Base-by-base conservation (phyloP, 2,113 vertebrate species). In the Notothenia rossii region DNA sequence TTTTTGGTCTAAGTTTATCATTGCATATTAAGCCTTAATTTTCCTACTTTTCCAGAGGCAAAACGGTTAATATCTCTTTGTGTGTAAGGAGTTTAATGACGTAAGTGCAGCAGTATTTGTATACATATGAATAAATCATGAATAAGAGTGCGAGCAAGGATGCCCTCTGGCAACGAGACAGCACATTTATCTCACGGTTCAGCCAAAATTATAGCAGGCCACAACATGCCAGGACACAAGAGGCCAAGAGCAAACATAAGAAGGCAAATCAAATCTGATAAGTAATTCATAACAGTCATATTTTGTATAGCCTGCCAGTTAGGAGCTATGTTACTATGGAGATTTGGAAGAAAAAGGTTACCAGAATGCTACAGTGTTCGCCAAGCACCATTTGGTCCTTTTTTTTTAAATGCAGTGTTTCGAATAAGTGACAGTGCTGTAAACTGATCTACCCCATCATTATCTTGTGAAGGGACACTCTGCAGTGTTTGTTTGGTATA, bases 321-420 rank as follows among this genome's bases (percentile, higher is more conserved):
- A 82, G 83, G 53, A 91, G 84, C 65, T 10, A 85, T 72, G 91
- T 92, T 92, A 93, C 92, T 88, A 91, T 94, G 91, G 89, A 78
- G 88, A 93, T 88, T 83, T 82, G 73, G 82, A 85, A 81, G 56
- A 81, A 62, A 76, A 89, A 85, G 77, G 72, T 86, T 85, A 83
- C 76, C 87, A 87, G 77, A 88, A 86, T 80, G 84, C 71, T 48
- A 55, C 70, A 77, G 40, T 85, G 75, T 83, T 89, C 75, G 76
- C 74, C 5, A 50, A 84, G 77, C 64, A 79, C 75, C 69, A 77
- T 81, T 86, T 87, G 62, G 46, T 82, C 55, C 9, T 14, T 66
- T 75, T 36, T 36, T 54, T 70, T 58, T 48, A 68, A 80, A 78
- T 71, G 72, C 63, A 48, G 80, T 1, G 54, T 83, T 75, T 84